Percentiles rank a stretch among this genome's conserved stretches.
phyloP scores from a whole-genome alignment of 53 echinoderm and acorn worm genomes.

The Astropecten irregularis region DNA sequence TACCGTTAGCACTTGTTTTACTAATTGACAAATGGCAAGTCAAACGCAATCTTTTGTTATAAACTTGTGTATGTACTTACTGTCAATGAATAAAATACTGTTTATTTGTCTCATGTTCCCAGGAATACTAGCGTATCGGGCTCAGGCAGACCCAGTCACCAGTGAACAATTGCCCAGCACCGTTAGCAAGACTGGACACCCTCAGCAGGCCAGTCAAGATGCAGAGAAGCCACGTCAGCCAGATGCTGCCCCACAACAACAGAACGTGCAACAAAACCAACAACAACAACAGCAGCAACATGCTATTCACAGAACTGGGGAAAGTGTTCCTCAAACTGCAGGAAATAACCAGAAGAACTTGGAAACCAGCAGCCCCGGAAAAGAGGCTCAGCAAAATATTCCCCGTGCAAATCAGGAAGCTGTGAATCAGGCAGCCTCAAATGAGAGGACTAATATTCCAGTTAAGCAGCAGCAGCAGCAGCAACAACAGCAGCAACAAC shows the following conservation, averaged over 20 bases:
- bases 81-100: too few species aligned
- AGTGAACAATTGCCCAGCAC: background rate
- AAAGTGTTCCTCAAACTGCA: background rate
- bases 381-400: background rate
- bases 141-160: background rate
- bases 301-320: conserved; percentile 34
- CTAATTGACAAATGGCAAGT: too few species aligned
- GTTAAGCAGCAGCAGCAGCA: background rate
- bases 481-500: background rate
- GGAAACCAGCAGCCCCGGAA: background rate
- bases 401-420: background rate
- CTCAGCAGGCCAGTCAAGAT: too few species aligned
- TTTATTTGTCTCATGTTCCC: too few species aligned
- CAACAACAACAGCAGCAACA: conserved; percentile 15
- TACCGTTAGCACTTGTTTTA: too few species aligned
- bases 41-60: too few species aligned
- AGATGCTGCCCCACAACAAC: background rate
- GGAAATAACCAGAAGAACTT: background rate
- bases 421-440: background rate
- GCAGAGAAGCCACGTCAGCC: background rate
- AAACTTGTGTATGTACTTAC: too few species aligned
- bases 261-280: background rate
- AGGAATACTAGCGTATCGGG: too few species aligned
- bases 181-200: background rate
- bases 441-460: background rate